phyloP scores from a whole-genome alignment of 2,113 vertebrate species.

The Campylorhamphus procurvoides region DNA sequence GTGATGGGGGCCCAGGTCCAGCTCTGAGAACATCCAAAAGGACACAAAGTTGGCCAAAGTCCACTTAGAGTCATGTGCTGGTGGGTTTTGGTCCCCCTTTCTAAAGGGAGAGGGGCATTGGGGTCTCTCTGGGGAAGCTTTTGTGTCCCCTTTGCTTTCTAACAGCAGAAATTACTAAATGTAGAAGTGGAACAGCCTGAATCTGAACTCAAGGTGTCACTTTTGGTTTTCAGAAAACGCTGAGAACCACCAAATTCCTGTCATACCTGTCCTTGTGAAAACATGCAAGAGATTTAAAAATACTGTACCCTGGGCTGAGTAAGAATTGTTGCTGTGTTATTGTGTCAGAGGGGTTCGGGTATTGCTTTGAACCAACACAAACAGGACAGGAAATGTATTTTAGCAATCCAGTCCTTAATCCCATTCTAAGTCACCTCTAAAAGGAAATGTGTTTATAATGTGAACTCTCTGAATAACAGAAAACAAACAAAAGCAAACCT shows the following conservation, averaged over 20 bases:
- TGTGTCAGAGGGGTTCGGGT: neutral
- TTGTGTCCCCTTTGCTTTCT: neutral
- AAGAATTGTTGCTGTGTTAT: neutral
- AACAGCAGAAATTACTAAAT: neutral
- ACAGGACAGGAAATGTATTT: constrained; percentile 15
- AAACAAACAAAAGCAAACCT: constrained; percentile 6
- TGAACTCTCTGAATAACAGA: neutral
- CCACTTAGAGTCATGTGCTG: rapidly evolving
- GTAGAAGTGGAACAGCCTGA: neutral
- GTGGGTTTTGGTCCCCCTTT: neutral
- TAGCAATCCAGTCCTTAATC: neutral
- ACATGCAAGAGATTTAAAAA: neutral
- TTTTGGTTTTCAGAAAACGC: neutral
- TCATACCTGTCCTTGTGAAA: neutral
- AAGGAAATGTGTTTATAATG: constrained; percentile 23
- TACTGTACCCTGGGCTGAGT: neutral
- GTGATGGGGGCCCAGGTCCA: neutral
- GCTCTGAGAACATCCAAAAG: neutral
- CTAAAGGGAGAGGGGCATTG: rapidly evolving
- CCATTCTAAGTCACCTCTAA: neutral
- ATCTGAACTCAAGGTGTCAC: neutral
- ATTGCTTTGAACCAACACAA: neutral
- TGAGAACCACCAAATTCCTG: neutral
- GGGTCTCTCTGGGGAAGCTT: neutral
- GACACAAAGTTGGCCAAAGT: neutral